phyloP scores from a whole-genome alignment of 2,113 vertebrate genomes.

The Myotis brandtii region DNA sequence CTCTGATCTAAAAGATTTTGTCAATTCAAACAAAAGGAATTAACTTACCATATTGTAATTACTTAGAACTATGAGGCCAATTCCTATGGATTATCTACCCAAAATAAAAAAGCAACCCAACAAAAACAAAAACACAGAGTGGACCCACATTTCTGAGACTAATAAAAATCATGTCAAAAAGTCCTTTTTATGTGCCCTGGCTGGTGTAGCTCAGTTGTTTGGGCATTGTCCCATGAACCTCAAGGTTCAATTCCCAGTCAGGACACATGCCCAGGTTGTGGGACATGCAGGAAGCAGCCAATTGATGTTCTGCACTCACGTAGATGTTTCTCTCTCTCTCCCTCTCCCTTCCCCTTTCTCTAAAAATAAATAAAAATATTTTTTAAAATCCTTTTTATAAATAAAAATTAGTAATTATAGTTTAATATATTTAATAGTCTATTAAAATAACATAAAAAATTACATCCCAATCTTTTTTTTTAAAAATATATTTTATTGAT shows the following conservation, averaged over 20 bases:
- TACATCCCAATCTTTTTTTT: background rate
- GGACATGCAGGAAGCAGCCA: background rate
- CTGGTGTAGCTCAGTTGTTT: background rate
- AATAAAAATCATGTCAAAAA: conserved; percentile 26
- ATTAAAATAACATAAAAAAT: conserved; percentile 24
- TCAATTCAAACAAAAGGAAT: conserved; percentile 41
- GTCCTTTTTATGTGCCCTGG: background rate
- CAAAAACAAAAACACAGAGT: background rate
- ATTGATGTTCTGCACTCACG: background rate
- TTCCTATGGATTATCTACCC: background rate
- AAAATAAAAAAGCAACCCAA: background rate
- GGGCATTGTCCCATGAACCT: background rate
- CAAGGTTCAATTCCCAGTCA: background rate
- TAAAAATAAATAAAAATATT: background rate
- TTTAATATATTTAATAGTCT: background rate
- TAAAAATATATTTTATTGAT: too few relatives aligned
- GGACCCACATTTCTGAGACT: background rate
- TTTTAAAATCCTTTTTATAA: conserved; percentile 7
- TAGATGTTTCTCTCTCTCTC: background rate
- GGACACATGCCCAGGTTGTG: background rate
- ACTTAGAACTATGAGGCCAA: conserved; percentile 12
- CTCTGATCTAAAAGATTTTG: conserved; percentile 14
- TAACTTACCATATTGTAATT: background rate
- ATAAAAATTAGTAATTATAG: background rate
- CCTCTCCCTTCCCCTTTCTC: background rate